Conservation (phyloP, 2,888 invertebrate species). For the Argyresthia albistria region DNA sequence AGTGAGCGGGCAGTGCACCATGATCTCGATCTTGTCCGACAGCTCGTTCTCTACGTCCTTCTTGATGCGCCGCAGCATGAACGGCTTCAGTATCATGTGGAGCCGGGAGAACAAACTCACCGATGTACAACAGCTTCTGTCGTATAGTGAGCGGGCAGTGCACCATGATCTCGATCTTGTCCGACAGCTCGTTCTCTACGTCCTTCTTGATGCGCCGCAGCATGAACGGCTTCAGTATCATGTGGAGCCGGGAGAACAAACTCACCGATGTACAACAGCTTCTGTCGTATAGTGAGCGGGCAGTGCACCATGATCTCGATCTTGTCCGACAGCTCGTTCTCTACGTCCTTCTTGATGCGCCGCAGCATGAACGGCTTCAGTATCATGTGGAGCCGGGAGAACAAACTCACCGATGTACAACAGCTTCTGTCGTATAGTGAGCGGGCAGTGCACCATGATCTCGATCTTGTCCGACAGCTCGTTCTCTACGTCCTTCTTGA, state of each 20-base stretch:
- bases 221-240: constrained; percentile 98
- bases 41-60: constrained; percentile 97
- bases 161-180: constrained; percentile 95
- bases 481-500: constrained; percentile 97
- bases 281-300: constrained; percentile 90
- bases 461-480: constrained; percentile 96
- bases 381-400: constrained; percentile 97
- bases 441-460: constrained; percentile 91
- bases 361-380: constrained; percentile 96
- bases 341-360: constrained; percentile 95
- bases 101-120: constrained; percentile 74
- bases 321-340: constrained; percentile 95
- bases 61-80: constrained; percentile 95
- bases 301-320: constrained; percentile 95
- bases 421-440: constrained; percentile 90
- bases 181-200: constrained; percentile 95
- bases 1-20: constrained; percentile 92
- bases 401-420: constrained; percentile 80
- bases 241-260: constrained; percentile 84
- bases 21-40: constrained; percentile 95
- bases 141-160: constrained; percentile 91
- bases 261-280: constrained; percentile 84
- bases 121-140: constrained; percentile 89
- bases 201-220: constrained; percentile 94
- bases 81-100: constrained; percentile 96